These are phyloP conservation scores for Archegozetes longisetosus DNA, from an alignment of 1,140 invertebrate species.

Conservation along the genomic window DNA sequence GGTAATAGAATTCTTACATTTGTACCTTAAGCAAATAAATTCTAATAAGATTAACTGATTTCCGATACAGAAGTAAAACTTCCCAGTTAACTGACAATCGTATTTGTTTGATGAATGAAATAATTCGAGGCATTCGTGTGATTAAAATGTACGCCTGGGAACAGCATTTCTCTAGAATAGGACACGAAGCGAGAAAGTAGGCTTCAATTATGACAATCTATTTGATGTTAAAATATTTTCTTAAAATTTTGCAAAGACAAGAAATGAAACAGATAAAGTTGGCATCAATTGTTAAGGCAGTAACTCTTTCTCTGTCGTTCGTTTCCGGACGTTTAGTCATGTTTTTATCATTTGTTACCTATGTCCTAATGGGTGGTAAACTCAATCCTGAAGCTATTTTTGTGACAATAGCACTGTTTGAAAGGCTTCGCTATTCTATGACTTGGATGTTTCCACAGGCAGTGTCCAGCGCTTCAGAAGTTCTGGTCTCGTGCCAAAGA, in stretches of 20 bases:
- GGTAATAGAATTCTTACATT: conserved; percentile 8
- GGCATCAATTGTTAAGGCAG: conserved; percentile 46
- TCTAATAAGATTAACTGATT: neutral
- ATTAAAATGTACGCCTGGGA: conserved; percentile 57
- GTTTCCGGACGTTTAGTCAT: conserved; percentile 46
- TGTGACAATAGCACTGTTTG: conserved; percentile 51
- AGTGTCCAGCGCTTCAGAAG: neutral
- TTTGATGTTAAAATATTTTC: neutral
- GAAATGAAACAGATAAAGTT: conserved; percentile 51
- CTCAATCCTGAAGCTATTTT: conserved; percentile 51
- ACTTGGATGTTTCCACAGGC: conserved; percentile 5
- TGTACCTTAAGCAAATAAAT: neutral
- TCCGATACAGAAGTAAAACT: neutral
- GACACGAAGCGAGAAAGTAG: conserved; percentile 34
- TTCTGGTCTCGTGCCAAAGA: conserved; percentile 1
- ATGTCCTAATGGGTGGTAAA: conserved; percentile 40
- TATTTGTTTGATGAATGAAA: conserved; percentile 65
- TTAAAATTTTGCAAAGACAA: conserved; percentile 28
- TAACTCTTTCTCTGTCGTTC: conserved; percentile 37
- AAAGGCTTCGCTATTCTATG: conserved; percentile 41
- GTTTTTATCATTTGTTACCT: conserved; percentile 53
- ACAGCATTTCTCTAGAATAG: conserved; percentile 48
- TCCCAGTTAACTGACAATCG: conserved; percentile 5
- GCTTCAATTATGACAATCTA: neutral
- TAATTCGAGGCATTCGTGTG: conserved; percentile 83